Percentiles rank a stretch among this genome's conserved stretches.
Conservation (phyloP, 2,113 vertebrate genomes). For the Ptilorrhoa leucosticta region DNA sequence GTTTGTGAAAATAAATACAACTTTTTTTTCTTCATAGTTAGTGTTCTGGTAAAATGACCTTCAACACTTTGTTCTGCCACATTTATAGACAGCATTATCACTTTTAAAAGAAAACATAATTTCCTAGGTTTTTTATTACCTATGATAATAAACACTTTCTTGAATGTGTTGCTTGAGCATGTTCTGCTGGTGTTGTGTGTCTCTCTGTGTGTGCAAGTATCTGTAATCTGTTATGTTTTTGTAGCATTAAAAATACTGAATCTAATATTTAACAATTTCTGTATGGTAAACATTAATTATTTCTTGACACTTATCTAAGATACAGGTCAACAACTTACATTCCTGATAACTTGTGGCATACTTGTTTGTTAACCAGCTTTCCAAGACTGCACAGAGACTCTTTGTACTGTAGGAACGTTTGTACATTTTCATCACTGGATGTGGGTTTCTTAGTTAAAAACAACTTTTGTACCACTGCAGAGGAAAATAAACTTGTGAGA, state of each 20-base stretch:
- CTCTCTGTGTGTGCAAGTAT: background rate
- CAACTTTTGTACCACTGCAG: background rate
- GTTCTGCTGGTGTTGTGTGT: background rate
- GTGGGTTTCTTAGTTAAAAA: background rate
- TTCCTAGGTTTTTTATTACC: slow-evolving; percentile 35
- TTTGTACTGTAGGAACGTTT: background rate
- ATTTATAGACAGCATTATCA: slow-evolving; percentile 19
- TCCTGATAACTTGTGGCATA: background rate
- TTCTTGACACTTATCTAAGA: background rate
- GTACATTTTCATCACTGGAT: background rate
- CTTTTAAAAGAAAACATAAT: slow-evolving; percentile 39
- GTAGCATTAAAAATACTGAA: background rate
- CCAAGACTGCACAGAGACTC: background rate
- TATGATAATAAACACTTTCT: slow-evolving; percentile 33
- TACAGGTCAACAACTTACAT: background rate
- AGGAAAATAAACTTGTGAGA: slow-evolving; percentile 37
- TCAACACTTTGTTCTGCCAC: background rate
- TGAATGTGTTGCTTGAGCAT: background rate
- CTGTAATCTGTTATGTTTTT: background rate
- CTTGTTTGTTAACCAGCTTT: background rate
- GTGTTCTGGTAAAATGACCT: background rate
- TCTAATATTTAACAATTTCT: background rate
- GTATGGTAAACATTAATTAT: background rate
- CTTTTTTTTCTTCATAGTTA: background rate
- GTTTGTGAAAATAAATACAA: background rate